Base-by-base conservation (phyloP, 2,113 vertebrate species). In the Pleuronectes platessa region DNA sequence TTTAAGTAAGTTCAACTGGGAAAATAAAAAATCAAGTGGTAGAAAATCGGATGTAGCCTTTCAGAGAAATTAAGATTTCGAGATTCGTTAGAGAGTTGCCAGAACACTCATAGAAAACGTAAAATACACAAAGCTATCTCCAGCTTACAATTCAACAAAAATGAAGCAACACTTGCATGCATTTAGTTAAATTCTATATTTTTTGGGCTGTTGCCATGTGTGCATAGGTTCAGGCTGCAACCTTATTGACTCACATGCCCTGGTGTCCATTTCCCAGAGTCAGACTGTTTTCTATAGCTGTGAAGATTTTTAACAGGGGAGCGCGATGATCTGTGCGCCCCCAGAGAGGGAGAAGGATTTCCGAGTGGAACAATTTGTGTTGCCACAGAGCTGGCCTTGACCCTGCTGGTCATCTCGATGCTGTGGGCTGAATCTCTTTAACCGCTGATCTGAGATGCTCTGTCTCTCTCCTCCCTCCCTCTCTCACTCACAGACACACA, bases 301-400 rank as follows among this genome's bases (percentile, higher is more conserved):
- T 6, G 27, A 59, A 54, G 31, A 76, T 63, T 78, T 64, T 63
- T 17, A 78, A 63, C 14, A 40, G 59, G 59, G 60, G 35, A 55
- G 27, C 1, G 26, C 72, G 81, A 86, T 74, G 83, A 89, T 86
- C 40, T 63, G 84, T 53, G 61, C 11, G 61, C 79, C 85, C 83
- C 78, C 8, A 20, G 81, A 86, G 84, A 59, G 79, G 47, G 66
- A 54, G 51, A 59, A 76, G 53, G 76, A 79, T 90, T 90, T 90
- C 85, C 59, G 55, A 82, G 82, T 63, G 78, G 81, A 90, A 85
- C 83, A 85, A 88, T 93, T 92, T 91, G 84, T 92, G 88, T 87
- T 86, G 79, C 89, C 87, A 79, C 75, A 79, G 86, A 87, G 62
- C 84, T 53, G 65, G 83, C 89, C 85, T 86, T 92, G 93, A 94